Conservation (phyloP, 2,113 vertebrate species). For the Heptranchias perlo region DNA sequence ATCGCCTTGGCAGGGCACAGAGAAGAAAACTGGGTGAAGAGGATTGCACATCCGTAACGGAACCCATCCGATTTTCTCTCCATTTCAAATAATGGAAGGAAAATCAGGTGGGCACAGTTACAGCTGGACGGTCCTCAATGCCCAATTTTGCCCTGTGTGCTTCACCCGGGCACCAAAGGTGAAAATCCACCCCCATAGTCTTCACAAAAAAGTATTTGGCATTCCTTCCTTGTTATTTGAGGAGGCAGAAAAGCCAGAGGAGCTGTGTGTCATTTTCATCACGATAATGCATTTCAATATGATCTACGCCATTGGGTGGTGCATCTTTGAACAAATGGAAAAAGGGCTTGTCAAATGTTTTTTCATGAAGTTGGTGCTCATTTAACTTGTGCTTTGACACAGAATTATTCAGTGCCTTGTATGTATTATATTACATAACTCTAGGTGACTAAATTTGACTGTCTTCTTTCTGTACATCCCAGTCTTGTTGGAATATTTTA, state of each 20-base stretch:
- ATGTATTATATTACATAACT: not conserved
- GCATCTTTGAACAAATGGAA: not conserved
- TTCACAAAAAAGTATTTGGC: not conserved
- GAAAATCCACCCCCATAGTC: not conserved
- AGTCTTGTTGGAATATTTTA: not conserved
- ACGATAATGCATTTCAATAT: not conserved
- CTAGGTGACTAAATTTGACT: not conserved
- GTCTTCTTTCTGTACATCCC: not conserved
- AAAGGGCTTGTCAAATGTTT: slow-evolving; percentile 16
- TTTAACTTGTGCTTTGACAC: not conserved
- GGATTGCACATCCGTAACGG: not conserved
- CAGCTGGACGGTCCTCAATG: not conserved
- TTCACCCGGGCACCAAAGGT: not conserved
- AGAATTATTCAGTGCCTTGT: not conserved
- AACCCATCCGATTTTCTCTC: not conserved
- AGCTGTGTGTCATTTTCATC: not conserved
- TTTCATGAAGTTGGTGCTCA: not conserved
- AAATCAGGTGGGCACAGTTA: not conserved
- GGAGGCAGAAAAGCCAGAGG: not conserved
- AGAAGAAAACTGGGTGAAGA: not conserved
- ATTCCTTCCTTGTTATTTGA: not conserved
- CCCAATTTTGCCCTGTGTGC: not conserved
- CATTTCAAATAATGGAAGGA: not conserved
- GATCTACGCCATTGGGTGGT: not conserved
- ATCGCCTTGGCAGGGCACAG: not conserved